Conservation (phyloP, 2,888 invertebrate genomes). For the Drosophila mulleri region DNA sequence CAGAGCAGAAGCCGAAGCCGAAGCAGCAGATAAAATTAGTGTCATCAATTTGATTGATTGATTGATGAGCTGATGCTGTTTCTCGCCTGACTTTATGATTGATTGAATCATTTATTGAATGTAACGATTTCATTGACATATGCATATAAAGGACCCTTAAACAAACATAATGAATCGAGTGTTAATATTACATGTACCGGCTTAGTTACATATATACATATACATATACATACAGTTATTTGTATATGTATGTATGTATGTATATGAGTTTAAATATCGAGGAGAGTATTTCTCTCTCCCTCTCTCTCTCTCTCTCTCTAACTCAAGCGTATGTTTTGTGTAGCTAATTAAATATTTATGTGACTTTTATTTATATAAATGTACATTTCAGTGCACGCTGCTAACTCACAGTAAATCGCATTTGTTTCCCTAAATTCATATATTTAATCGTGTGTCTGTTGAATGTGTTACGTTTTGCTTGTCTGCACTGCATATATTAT, state of each 20-base stretch:
- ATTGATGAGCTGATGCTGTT: constrained; percentile 51
- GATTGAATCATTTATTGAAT: constrained; percentile 68
- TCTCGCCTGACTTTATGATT: constrained; percentile 58
- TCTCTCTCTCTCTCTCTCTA: not conserved
- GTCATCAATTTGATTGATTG: constrained; percentile 62
- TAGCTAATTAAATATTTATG: constrained; percentile 51
- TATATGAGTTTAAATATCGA: constrained; percentile 13
- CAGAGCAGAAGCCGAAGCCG: constrained; percentile 11
- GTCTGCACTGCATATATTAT: constrained; percentile 63
- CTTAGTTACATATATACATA: constrained; percentile 20
- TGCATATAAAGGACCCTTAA: constrained; percentile 46
- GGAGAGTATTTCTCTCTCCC: not conserved
- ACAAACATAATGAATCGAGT: constrained; percentile 46
- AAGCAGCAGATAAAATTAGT: constrained; percentile 32
- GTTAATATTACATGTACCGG: constrained; percentile 23
- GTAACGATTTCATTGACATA: constrained; percentile 55
- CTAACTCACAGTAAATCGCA: constrained; percentile 16
- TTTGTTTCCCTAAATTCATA: constrained; percentile 17
- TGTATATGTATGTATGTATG: not conserved
- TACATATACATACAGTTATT: not conserved
- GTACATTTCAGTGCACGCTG: constrained; percentile 27
- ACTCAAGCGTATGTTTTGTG: constrained; percentile 23
- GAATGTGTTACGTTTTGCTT: constrained; percentile 26
- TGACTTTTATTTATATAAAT: constrained; percentile 28
- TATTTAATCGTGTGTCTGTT: constrained; percentile 24